phyloP scores from a whole-genome alignment of 2,888 invertebrate genomes.

The Bugula neritina region DNA sequence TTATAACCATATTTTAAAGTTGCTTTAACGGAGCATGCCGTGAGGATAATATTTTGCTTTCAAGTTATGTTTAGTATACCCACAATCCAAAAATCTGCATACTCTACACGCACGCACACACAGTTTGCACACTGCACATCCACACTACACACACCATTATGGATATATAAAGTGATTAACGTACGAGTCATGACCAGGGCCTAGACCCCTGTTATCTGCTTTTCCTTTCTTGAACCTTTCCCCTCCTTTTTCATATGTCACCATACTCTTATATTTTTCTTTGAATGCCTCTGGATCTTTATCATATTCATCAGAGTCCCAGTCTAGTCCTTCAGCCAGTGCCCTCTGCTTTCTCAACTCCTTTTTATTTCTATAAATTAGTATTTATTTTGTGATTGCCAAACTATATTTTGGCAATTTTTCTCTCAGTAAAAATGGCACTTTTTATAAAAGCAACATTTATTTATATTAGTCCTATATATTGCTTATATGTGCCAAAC shows the following conservation, averaged over 20 bases:
- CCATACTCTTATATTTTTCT: slow-evolving; percentile 40
- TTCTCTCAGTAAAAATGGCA: too few relatives aligned
- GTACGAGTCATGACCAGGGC: slow-evolving; percentile 41
- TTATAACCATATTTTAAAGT: too few relatives aligned
- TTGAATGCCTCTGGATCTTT: slow-evolving; percentile 28
- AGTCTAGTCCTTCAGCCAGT: slow-evolving; percentile 12
- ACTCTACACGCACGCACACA: too few relatives aligned
- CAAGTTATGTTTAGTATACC: too few relatives aligned
- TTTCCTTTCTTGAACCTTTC: slow-evolving; percentile 35
- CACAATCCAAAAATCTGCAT: too few relatives aligned
- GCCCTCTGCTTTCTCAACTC: slow-evolving; percentile 27
- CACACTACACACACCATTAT: too few relatives aligned
- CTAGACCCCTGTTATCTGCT: slow-evolving; percentile 40
- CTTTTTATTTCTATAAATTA: slow-evolving; percentile 26
- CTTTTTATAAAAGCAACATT: too few relatives aligned
- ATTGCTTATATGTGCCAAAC: too few relatives aligned
- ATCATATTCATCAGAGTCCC: slow-evolving; percentile 27
- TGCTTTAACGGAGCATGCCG: too few relatives aligned
- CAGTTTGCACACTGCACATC: too few relatives aligned
- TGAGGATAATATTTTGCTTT: too few relatives aligned
- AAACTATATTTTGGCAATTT: background rate
- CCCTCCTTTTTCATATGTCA: slow-evolving; percentile 43
- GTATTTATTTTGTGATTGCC: background rate
- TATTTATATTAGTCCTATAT: too few relatives aligned
- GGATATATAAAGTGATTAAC: slow-evolving; percentile 31